Evolutionary conservation across 2,113 vertebrate genomes (phyloP), one percentile per base, ranked within the genome.

Genomic region (Pavo muticus): DNA sequence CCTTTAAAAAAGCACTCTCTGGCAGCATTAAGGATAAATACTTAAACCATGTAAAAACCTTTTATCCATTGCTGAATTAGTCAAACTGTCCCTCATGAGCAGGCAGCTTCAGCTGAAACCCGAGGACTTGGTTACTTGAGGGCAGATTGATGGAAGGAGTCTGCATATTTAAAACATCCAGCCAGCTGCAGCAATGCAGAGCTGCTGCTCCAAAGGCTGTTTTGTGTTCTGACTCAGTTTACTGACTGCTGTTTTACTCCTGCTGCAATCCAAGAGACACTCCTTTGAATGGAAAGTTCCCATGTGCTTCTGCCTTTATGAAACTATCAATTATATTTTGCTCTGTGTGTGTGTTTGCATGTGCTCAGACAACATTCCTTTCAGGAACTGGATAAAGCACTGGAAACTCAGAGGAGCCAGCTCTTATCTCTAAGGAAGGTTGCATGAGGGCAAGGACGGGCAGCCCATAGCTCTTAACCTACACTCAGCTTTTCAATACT

Each of bases 61-160:
- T 87, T 84, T 77, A 59, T 72, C 88, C 54, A 6, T 81, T 39
- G 89, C 84, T 75, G 42, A 63, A 94, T 86, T 72, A 71, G 71
- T 90, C 89, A 88, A 87, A 78, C 39, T 83, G 75, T 88, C 87
- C 83, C 84, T 92, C 72, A 25, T 14, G 71, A 96, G 42, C 63
- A 68, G 50, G 52, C 11, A 83, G 54, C 59, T 67, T 69, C 71
- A 59, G 56, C 69, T 52, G 72, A 50, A 86, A 90, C 70, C 85
- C 0, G 14, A 87, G 78, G 82, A 93, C 65, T 71, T 56, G 70
- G 79, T 81, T 92, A 61, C 63, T 74, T 85, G 83, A 64, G 70
- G 80, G n/a, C 57, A 88, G 92, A 90, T 32, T 54, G 64, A 88
- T 94, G 65, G 79, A 85, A 82, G 71, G 29, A 75, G 15, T 32